Evolutionary conservation across 2,113 vertebrate species (phyloP).

Genomic region (Peromyscus maniculatus): DNA sequence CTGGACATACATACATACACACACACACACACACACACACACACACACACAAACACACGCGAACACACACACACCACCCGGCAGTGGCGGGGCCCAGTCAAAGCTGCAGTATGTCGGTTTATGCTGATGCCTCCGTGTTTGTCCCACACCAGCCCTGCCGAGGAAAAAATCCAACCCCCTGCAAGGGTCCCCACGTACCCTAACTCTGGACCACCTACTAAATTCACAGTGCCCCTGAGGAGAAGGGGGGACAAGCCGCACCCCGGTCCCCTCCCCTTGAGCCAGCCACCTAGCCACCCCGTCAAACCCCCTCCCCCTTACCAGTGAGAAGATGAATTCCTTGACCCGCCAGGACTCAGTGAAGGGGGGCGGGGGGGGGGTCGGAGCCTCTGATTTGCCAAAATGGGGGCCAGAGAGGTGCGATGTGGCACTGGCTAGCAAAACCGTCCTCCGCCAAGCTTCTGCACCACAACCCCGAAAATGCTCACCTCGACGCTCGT

Average conservation of each 20-base stretch:
- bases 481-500: constrained; percentile 47
- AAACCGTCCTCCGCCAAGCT: constrained; percentile 31
- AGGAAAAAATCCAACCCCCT: not conserved
- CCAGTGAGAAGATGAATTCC: constrained; percentile 59
- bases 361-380: not conserved
- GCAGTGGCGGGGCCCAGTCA: constrained; percentile 44
- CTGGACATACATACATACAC: not conserved
- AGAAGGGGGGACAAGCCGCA: constrained; percentile 8
- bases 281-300: not conserved
- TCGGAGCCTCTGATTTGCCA: not conserved
- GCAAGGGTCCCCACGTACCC: not conserved
- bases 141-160: not conserved
- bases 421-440: not conserved
- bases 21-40: constrained; percentile 26
- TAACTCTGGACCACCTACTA: not conserved
- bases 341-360: constrained; percentile 16
- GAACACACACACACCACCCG: not conserved
- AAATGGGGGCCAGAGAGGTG: constrained; percentile 47
- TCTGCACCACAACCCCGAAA: constrained; percentile 64
- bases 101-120: constrained; percentile 68
- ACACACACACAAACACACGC: not conserved
- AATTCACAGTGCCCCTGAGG: not conserved
- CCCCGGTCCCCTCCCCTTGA: not conserved
- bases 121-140: not conserved
- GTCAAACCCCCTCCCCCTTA: constrained; percentile 36